These are phyloP conservation scores for Lophura nycthemera DNA, from an alignment of 2,113 vertebrate genomes.

Conservation along the genomic window DNA sequence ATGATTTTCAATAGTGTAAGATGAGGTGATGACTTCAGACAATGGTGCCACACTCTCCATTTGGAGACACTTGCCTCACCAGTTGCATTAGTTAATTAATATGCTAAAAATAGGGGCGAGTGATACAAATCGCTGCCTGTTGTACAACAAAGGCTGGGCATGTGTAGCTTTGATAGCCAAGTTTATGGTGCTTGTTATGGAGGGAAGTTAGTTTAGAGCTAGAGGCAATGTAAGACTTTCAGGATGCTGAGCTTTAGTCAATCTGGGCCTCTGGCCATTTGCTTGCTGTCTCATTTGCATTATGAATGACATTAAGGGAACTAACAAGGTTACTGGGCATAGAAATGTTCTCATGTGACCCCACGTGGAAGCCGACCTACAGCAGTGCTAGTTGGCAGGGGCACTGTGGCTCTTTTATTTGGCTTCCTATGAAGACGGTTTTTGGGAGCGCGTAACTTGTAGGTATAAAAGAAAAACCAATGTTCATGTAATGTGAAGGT, in stretches of 20 bases:
- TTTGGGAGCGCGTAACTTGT: constrained; percentile 79
- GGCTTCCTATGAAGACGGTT: constrained; percentile 81
- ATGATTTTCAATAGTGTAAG: constrained; percentile 85
- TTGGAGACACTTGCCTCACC: constrained; percentile 74
- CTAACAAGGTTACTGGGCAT: constrained; percentile 93
- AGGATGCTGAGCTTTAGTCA: constrained; percentile 76
- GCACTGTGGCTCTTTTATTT: constrained; percentile 89
- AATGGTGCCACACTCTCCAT: constrained; percentile 82
- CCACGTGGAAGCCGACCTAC: constrained; percentile 93
- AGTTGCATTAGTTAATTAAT: constrained; percentile 86
- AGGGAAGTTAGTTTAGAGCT: constrained; percentile 73
- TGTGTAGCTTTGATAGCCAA: constrained; percentile 80
- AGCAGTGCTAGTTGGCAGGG: constrained; percentile 88
- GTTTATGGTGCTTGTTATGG: constrained; percentile 80
- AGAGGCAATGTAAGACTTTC: constrained; percentile 69
- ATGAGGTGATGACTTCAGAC: constrained; percentile 88
- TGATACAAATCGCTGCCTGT: constrained; percentile 83
- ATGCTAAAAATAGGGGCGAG: constrained; percentile 83
- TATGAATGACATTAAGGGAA: constrained; percentile 90
- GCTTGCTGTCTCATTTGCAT: constrained; percentile 89
- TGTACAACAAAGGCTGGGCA: constrained; percentile 80
- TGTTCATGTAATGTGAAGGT: background rate
- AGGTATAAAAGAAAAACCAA: constrained; percentile 68
- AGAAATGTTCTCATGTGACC: constrained; percentile 88
- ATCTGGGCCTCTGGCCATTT: constrained; percentile 83